phyloP scores from a whole-genome alignment of 2,113 vertebrate species.

The Lanius collurio region DNA sequence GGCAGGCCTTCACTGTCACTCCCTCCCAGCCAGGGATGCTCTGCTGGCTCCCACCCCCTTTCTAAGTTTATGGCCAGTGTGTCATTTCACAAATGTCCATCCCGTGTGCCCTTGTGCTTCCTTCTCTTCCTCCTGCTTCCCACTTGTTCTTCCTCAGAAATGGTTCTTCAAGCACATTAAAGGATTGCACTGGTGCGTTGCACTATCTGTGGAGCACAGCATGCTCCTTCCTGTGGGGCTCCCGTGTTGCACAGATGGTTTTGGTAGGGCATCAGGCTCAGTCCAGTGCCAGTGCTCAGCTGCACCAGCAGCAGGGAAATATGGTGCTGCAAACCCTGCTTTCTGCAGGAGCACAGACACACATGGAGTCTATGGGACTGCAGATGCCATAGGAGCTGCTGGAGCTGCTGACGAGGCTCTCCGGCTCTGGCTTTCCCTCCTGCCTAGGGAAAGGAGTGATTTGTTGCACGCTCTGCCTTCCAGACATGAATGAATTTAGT shows the following conservation, averaged over 20 bases:
- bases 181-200: not conserved
- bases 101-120: not conserved
- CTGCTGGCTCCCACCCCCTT: not conserved
- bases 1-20: not conserved
- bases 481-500: not conserved
- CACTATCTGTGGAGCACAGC: not conserved
- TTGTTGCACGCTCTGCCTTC: not conserved
- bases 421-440: not conserved
- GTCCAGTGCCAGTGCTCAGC: not conserved
- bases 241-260: rapidly evolving
- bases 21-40: not conserved
- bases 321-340: not conserved
- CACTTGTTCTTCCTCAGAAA: not conserved
- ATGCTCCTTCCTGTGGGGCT: not conserved
- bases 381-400: rapidly evolving
- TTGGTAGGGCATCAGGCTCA: not conserved
- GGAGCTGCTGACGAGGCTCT: rapidly evolving
- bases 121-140: not conserved
- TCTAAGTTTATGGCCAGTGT: not conserved
- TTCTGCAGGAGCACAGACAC: not conserved
- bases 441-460: not conserved
- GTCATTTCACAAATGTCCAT: not conserved
- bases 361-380: rapidly evolving
- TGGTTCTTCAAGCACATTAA: not conserved
- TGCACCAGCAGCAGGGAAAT: not conserved